Evolutionary conservation across 2,113 vertebrate genomes (phyloP), one percentile per base, ranked within the genome.

Genomic region (Albula goreensis): DNA sequence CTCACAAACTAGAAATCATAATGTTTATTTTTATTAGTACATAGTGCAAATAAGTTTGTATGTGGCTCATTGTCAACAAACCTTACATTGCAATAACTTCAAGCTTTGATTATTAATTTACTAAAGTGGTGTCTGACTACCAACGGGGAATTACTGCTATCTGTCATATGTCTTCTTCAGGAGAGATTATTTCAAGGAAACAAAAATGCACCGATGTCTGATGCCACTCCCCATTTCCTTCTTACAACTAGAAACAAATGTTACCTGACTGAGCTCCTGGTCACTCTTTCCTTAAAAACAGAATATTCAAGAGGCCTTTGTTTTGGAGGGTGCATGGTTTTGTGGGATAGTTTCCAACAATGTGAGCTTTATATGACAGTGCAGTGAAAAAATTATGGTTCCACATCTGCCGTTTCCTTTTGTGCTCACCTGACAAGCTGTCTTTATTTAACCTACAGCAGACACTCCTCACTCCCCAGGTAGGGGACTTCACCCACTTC

Each of bases 381-480:
- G 2, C 70, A 31, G 70, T 5, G 22, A 31, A n/a, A 22, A 22
- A 10, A 74, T 31, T 10, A 11, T 22, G 19, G n/a, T 74, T 74
- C n/a, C 70, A 25, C n/a, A 22, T 4, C 15, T 19, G 60, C 22
- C 22, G 22, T 11, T 10, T 31, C 70, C n/a, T 22, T 74, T 74
- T 74, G 70, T 74, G 70, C n/a, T 10, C n/a, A 22, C 5, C 22
- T 31, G n/a, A 74, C n/a, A 31, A n/a, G 5, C 70, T 22, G 70
- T 31, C 22, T 25, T 74, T 74, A 74, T n/a, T 74, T 74, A 74
- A 10, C 25, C n/a, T 11, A 25, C 5, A 63, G 60, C 70, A 1
- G 70, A 74, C n/a, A 74, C 70, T n/a, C 70, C 70, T 74, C n/a
- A 10, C 31, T 74, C 70, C 70, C 70, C 70, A 74, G 70, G 70